Conservation (phyloP, 2,797 vertebrate genomes). For the Macrochelys suwanniensis region DNA sequence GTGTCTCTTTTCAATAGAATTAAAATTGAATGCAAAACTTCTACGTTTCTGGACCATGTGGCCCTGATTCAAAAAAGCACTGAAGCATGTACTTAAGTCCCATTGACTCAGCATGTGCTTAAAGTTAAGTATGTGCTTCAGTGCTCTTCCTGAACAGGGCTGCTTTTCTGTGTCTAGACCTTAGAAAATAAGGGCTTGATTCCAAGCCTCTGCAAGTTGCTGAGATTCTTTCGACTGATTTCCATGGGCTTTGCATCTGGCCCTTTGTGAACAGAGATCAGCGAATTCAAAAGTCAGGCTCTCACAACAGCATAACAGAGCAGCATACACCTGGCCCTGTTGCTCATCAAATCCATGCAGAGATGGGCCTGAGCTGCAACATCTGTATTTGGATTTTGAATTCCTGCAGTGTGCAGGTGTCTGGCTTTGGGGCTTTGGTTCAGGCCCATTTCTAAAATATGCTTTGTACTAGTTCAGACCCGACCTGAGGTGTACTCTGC, state of each 20-base stretch:
- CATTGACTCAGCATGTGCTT: rapidly evolving
- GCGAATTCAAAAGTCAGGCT: neutral
- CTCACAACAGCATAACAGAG: neutral
- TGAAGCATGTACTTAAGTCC: rapidly evolving
- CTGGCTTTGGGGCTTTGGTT: neutral
- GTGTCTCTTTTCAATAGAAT: neutral
- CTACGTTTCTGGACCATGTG: neutral
- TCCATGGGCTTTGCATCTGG: neutral
- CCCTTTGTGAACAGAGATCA: neutral
- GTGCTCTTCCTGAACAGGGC: neutral
- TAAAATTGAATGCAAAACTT: neutral
- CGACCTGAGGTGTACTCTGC: neutral
- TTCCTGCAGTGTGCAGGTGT: neutral
- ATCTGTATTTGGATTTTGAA: neutral
- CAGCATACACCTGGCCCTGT: neutral
- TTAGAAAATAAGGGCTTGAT: neutral
- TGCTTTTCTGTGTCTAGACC: rapidly evolving
- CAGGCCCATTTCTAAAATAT: neutral
- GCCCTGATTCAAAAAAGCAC: rapidly evolving
- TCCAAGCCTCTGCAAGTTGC: neutral
- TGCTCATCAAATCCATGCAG: neutral
- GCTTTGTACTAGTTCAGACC: rapidly evolving
- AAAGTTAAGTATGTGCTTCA: neutral
- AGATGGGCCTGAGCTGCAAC: neutral
- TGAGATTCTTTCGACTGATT: neutral